Conservation (phyloP, 2,797 vertebrate genomes). For the Craterocephalus amniculus region DNA sequence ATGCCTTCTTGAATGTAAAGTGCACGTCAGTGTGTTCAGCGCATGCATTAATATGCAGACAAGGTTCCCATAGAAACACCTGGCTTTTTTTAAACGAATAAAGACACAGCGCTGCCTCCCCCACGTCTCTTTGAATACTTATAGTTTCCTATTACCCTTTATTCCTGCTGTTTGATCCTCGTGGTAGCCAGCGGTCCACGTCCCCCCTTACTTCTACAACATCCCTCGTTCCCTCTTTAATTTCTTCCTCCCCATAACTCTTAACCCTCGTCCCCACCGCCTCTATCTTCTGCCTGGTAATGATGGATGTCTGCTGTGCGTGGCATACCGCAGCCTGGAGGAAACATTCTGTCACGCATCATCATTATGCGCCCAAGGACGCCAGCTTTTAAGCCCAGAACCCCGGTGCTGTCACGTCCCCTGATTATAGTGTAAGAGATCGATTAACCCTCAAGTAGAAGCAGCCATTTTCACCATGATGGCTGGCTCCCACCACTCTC, state of each 20-base stretch:
- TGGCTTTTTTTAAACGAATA: constrained; percentile 22
- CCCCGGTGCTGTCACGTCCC: constrained; percentile 58
- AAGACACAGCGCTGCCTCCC: constrained; percentile 29
- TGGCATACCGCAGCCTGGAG: constrained; percentile 42
- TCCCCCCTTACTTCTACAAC: constrained; percentile 46
- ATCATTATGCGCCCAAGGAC: constrained; percentile 61
- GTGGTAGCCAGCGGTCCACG: constrained; percentile 51
- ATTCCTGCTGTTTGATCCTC: constrained; percentile 54
- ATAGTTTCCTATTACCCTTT: constrained; percentile 37
- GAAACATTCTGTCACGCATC: constrained; percentile 68
- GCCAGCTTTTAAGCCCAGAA: constrained; percentile 57
- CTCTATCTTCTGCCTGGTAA: constrained; percentile 34
- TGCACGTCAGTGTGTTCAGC: constrained; percentile 28
- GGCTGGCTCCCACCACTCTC: constrained; percentile 35
- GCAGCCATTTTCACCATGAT: constrained; percentile 46
- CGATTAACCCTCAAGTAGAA: constrained; percentile 72
- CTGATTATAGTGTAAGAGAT: constrained; percentile 68
- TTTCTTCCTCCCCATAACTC: constrained; percentile 41
- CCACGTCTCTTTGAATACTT: constrained; percentile 53
- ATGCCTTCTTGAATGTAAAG: constrained; percentile 32
- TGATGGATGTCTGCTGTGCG: constrained; percentile 60
- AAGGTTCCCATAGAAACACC: constrained; percentile 55
- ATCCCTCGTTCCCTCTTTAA: constrained; percentile 56
- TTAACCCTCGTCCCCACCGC: constrained; percentile 27
- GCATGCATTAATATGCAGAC: constrained; percentile 19